Evolutionary conservation across 1,140 invertebrate species (phyloP).

Genomic region (Drosophila pectinifera): DNA sequence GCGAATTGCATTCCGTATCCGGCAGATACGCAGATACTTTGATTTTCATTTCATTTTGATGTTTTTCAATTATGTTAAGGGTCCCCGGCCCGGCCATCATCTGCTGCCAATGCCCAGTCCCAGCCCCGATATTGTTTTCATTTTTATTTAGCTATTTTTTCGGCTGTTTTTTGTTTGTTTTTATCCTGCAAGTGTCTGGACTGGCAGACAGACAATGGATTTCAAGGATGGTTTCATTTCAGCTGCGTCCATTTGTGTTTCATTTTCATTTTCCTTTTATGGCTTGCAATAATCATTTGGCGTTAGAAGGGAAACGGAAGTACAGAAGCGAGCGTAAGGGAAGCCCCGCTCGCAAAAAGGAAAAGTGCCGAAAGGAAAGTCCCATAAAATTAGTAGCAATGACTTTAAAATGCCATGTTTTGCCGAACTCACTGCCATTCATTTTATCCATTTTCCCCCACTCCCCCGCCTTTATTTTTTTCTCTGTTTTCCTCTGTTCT

Average conservation of each 20-base stretch:
- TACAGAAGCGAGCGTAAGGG: slow-evolving; percentile 29
- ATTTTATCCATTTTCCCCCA: slow-evolving; percentile 20
- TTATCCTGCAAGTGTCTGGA: slow-evolving; percentile 64
- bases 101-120: slow-evolving; percentile 15
- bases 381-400: slow-evolving; percentile 79
- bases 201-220: slow-evolving; percentile 72
- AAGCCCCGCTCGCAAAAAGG: slow-evolving; percentile 31
- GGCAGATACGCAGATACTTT: slow-evolving; percentile 59
- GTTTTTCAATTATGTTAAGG: slow-evolving; percentile 75
- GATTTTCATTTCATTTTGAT: slow-evolving; percentile 72
- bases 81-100: slow-evolving; percentile 30
- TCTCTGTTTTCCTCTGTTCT: slow-evolving; percentile 20
- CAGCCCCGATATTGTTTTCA: slow-evolving; percentile 28
- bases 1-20: slow-evolving; percentile 48
- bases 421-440: slow-evolving; percentile 6
- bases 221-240: slow-evolving; percentile 79
- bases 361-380: slow-evolving; percentile 54
- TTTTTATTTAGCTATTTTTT: slow-evolving; percentile 28
- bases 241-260: slow-evolving; percentile 55
- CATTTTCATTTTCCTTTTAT: slow-evolving; percentile 63
- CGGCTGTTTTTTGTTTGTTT: slow-evolving; percentile 24
- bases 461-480: slow-evolving; percentile 35
- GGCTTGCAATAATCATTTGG: slow-evolving; percentile 75
- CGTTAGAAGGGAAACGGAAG: slow-evolving; percentile 45
- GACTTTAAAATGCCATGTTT: slow-evolving; percentile 75